Evolutionary conservation across 2,888 invertebrate genomes (phyloP).

Genomic region (Melipona bicolor): DNA sequence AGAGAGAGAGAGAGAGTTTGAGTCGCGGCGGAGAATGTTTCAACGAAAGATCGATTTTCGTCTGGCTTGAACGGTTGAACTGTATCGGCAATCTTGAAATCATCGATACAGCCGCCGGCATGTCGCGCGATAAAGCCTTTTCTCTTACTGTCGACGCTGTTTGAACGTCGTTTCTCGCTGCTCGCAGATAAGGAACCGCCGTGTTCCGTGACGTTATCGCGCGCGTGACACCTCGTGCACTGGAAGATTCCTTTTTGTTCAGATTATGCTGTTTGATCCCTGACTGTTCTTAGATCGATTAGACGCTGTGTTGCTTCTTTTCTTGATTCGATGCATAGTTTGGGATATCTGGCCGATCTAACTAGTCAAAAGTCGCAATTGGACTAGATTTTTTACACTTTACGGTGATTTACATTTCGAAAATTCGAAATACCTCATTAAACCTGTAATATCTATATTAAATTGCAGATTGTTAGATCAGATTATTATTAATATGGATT

Average conservation of each 20-base stretch:
- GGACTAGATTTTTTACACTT: too few relatives aligned
- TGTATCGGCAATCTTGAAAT: constrained; percentile 51
- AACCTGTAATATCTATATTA: too few relatives aligned
- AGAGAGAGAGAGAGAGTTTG: neutral
- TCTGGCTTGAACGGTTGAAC: constrained; percentile 15
- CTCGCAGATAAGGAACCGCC: constrained; percentile 60
- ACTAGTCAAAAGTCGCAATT: too few relatives aligned
- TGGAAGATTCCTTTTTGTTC: constrained; percentile 65
- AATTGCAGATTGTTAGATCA: too few relatives aligned
- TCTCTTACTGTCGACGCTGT: constrained; percentile 1
- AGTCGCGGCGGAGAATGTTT: neutral
- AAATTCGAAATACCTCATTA: too few relatives aligned
- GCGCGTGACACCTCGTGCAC: constrained; percentile 17
- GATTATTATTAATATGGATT: too few relatives aligned
- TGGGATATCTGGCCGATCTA: too few relatives aligned
- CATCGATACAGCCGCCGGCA: constrained; percentile 56
- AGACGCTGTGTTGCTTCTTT: constrained; percentile 31
- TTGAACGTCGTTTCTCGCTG: constrained; percentile 37
- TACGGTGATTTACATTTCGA: too few relatives aligned
- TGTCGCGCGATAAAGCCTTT: constrained; percentile 45
- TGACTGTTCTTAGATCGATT: constrained; percentile 65
- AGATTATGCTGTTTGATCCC: constrained; percentile 72
- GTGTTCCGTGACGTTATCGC: constrained; percentile 32
- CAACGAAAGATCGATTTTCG: constrained; percentile 25
- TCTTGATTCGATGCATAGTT: rapidly evolving